Evolutionary conservation across 53 echinoderm and acorn worm species (phyloP).

Genomic region (Hippasteria phrygiana): DNA sequence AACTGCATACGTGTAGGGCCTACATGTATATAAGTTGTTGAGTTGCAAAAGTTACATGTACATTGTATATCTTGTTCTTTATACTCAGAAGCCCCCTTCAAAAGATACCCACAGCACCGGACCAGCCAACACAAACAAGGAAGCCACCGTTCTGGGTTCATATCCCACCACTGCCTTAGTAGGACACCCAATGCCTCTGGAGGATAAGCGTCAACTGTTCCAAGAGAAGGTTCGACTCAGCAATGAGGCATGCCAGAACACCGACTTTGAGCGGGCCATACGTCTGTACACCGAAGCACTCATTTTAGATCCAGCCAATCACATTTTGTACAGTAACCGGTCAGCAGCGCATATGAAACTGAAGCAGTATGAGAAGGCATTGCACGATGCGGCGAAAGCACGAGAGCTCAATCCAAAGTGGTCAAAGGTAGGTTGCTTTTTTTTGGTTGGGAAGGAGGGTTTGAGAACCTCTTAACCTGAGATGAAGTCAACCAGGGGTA

Average conservation of each 20-base stretch:
- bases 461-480: no score
- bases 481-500: no score
- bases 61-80: background rate
- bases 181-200: conserved; percentile 61
- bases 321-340: conserved; percentile 96
- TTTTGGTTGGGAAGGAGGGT: no score
- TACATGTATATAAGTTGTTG: no score
- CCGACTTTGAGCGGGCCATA: conserved; percentile 89
- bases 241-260: conserved; percentile 96
- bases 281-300: conserved; percentile 96
- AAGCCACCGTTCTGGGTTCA: conserved; percentile 33
- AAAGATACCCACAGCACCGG: conserved; percentile 17
- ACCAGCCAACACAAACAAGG: conserved; percentile 7
- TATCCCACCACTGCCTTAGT: conserved; percentile 27
- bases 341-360: conserved; percentile 97
- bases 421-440: conserved; percentile 89
- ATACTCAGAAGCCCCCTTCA: conserved; percentile 48
- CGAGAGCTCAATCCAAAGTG: conserved; percentile 97
- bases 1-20: no score
- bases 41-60: no score
- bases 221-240: conserved; percentile 97
- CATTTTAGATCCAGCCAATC: conserved; percentile 91
- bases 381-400: conserved; percentile 93
- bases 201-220: conserved; percentile 91
- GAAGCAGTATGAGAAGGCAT: conserved; percentile 94